Conservation (phyloP, 2,888 invertebrate species). For the Ceraclea dissimilis region DNA sequence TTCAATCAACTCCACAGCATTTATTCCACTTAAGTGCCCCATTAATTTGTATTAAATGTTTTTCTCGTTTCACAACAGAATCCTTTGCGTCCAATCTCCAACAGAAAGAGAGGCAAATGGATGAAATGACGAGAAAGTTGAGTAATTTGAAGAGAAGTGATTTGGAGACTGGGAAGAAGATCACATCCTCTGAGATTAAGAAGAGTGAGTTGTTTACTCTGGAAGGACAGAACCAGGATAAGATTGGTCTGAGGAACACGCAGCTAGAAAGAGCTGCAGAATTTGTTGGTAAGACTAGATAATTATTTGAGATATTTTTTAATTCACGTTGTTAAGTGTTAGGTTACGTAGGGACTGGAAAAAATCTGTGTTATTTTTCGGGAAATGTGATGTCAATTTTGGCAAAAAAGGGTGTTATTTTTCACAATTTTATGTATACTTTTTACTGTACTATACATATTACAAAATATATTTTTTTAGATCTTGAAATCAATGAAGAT, state of each 20-base stretch:
- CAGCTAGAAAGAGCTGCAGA: constrained; percentile 39
- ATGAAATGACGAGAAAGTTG: constrained; percentile 39
- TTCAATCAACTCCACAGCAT: too few species aligned
- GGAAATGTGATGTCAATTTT: too few species aligned
- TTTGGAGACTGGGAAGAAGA: constrained; percentile 42
- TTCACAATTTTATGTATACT: too few species aligned
- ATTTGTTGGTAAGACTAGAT: constrained; percentile 35
- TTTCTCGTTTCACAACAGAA: too few species aligned
- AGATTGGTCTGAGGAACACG: constrained; percentile 38
- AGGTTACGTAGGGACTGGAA: too few species aligned
- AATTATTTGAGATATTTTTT: background rate
- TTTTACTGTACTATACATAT: too few species aligned
- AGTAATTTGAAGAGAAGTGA: constrained; percentile 41
- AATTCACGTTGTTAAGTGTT: too few species aligned
- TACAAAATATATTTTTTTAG: constrained; percentile 10
- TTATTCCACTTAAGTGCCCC: too few species aligned
- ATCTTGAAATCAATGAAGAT: constrained; percentile 8
- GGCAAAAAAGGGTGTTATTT: too few species aligned
- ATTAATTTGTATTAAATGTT: too few species aligned
- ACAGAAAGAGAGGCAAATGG: constrained; percentile 38
- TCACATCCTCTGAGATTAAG: constrained; percentile 40
- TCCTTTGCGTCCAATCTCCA: constrained; percentile 16
- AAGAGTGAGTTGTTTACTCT: constrained; percentile 39
- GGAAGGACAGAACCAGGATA: constrained; percentile 45
- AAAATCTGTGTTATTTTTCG: too few species aligned